Percentiles rank a stretch among this genome's conserved stretches.
Conservation (phyloP, 2,113 vertebrate species). For the Proteles cristata region DNA sequence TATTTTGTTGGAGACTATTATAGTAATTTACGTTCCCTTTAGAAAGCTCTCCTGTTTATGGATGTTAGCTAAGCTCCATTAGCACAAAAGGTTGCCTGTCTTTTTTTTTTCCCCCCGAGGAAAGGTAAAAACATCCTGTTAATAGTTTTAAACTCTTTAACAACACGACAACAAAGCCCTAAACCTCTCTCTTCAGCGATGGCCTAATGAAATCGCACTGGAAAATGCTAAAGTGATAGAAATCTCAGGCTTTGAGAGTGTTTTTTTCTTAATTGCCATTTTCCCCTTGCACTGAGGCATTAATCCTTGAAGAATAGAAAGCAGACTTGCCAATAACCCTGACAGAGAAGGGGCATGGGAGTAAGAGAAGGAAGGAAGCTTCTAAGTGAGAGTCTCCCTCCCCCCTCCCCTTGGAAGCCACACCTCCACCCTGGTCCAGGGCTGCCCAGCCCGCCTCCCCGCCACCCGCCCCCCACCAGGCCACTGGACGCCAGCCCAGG, state of each 20-base stretch:
- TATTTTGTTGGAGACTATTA: neutral
- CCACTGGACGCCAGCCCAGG: neutral
- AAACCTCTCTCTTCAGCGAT: neutral
- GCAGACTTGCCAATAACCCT: constrained; percentile 20
- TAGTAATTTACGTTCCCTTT: neutral
- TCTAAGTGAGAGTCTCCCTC: fast-evolving
- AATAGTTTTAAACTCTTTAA: constrained; percentile 34
- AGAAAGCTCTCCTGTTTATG: neutral
- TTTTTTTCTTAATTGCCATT: constrained; percentile 42
- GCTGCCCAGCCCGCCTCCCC: neutral
- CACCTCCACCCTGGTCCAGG: neutral
- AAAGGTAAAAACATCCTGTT: constrained; percentile 58
- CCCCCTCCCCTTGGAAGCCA: neutral
- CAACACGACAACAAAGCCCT: neutral
- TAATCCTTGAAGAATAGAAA: constrained; percentile 61
- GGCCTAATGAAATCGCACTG: constrained; percentile 45
- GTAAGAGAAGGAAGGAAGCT: neutral
- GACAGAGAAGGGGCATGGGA: constrained; percentile 59
- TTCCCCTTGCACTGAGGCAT: constrained; percentile 46
- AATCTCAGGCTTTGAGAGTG: constrained; percentile 3
- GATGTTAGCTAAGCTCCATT: neutral
- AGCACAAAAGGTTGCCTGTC: constrained; percentile 45
- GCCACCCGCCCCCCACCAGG: neutral
- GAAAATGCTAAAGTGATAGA: neutral
- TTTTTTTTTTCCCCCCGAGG: neutral